Conservation (phyloP, 2,888 invertebrate genomes). For the Apocheima hispidaria region DNA sequence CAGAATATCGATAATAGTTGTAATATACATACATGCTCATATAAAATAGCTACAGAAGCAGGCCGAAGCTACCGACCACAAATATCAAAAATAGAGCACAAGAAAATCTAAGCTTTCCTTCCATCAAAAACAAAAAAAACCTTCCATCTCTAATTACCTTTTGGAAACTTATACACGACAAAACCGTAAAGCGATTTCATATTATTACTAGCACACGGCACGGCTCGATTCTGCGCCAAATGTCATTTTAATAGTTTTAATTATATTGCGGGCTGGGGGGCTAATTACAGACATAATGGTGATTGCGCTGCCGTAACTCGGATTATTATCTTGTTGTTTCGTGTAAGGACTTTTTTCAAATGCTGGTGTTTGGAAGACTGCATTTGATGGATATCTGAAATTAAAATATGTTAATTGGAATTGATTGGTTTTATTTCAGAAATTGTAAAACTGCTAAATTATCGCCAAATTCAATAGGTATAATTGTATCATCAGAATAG, state of each 20-base stretch:
- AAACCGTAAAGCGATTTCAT: conserved; percentile 63
- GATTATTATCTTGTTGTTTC: conserved; percentile 45
- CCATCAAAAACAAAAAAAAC: neutral
- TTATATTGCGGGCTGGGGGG: conserved; percentile 60
- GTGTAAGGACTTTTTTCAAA: conserved; percentile 48
- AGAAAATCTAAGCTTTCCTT: neutral
- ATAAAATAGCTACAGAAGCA: neutral
- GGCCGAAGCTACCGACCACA: no score
- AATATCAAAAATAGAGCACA: neutral
- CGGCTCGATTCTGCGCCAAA: conserved; percentile 66
- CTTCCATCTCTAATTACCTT: conserved; percentile 48
- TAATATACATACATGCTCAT: no score
- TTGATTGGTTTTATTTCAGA: neutral
- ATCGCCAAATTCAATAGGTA: no score
- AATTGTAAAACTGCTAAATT: neutral
- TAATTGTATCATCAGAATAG: no score
- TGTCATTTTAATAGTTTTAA: conserved; percentile 83
- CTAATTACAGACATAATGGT: conserved; percentile 63
- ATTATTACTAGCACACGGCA: conserved; percentile 59
- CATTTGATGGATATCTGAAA: conserved; percentile 25
- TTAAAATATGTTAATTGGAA: conserved; percentile 14
- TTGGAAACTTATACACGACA: conserved; percentile 56
- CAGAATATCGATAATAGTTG: neutral
- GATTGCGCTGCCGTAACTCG: conserved; percentile 51
- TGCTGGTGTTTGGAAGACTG: conserved; percentile 32